A percentile compares a stretch with the other conserved stretches of the same genome.
phyloP scores from a whole-genome alignment of 2,113 vertebrate species.

The Syrmaticus mikado region DNA sequence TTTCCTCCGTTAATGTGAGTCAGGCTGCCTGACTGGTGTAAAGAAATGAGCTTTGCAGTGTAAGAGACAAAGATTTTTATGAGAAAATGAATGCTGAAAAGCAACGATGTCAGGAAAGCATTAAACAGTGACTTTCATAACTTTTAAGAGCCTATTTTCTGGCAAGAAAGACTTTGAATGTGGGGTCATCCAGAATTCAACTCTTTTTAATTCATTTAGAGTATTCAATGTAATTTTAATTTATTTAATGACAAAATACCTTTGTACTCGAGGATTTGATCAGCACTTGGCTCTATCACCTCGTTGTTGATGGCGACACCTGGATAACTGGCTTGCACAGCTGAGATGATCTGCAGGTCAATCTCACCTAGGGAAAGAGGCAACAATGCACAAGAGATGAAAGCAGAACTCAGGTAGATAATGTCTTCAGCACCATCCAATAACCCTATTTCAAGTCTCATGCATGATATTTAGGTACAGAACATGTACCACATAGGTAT shows the following conservation, averaged over 20 bases:
- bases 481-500: neutral
- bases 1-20: neutral
- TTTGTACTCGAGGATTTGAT: constrained; percentile 86
- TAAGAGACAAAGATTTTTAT: neutral
- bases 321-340: constrained; percentile 80
- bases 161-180: neutral
- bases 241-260: constrained; percentile 72
- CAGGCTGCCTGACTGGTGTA: neutral
- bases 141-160: neutral
- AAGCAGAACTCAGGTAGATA: neutral
- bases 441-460: neutral
- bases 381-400: neutral
- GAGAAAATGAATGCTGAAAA: neutral
- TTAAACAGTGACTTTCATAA: neutral
- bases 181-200: neutral
- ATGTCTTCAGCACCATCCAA: neutral
- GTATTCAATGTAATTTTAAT: neutral
- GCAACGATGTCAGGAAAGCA: neutral
- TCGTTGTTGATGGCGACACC: constrained; percentile 78
- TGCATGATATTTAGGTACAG: neutral
- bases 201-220: neutral
- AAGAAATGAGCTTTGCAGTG: neutral
- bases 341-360: constrained; percentile 84
- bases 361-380: constrained; percentile 82
- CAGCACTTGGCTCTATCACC: constrained; percentile 83